phyloP scores from a whole-genome alignment of 2,797 vertebrate genomes.

The Acomys russatus region DNA sequence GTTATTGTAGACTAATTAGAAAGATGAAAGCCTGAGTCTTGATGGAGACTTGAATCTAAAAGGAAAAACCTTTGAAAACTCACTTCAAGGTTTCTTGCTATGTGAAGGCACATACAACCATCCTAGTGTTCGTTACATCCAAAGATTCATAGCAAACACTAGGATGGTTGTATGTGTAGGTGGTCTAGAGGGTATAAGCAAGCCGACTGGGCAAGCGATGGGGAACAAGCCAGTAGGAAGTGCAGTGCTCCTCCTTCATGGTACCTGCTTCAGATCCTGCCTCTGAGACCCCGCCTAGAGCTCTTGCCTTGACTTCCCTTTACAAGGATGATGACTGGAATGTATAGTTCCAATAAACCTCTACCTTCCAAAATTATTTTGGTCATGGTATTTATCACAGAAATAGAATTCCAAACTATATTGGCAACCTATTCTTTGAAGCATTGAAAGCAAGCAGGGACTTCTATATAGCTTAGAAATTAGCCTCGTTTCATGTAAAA shows the following conservation, averaged over 20 bases:
- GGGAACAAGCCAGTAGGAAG: background rate
- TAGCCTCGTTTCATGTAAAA: background rate
- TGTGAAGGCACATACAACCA: background rate
- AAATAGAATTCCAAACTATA: background rate
- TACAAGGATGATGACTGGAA: background rate
- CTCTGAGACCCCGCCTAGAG: background rate
- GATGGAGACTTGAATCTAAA: background rate
- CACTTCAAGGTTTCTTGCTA: background rate
- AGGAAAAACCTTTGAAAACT: background rate
- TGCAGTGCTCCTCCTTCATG: no score
- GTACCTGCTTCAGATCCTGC: background rate
- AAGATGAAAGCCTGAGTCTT: background rate
- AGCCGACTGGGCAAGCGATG: no score
- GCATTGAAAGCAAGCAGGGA: background rate
- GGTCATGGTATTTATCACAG: background rate
- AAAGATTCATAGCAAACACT: background rate
- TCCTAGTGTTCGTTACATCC: background rate
- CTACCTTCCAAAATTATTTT: background rate
- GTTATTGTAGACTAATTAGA: background rate
- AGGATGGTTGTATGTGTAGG: background rate
- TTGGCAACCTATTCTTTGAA: background rate
- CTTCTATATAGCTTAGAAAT: background rate
- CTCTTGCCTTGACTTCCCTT: background rate
- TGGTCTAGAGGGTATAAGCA: background rate
- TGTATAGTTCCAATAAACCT: background rate